These are phyloP conservation scores for Campoletis sonorensis DNA, from an alignment of 1,140 invertebrate genomes.

Conservation along the genomic window DNA sequence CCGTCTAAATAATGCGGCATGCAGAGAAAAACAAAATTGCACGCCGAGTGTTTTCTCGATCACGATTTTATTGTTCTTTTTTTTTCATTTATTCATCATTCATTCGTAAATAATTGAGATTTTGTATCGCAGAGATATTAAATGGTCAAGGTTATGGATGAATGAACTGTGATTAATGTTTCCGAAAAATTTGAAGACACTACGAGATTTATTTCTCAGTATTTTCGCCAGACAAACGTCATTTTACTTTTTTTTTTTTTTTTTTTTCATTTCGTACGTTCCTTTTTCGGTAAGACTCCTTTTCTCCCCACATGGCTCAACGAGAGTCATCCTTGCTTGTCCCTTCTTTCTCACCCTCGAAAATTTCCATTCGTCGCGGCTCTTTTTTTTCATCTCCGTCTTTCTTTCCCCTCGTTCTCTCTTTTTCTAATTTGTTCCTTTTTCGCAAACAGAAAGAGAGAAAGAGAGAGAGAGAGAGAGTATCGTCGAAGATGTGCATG, in stretches of 20 bases:
- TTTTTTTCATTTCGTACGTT: not conserved
- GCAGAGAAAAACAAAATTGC: no score
- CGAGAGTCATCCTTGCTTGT: slow-evolving; percentile 10
- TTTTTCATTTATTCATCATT: no score
- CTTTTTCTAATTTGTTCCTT: not conserved
- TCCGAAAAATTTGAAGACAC: not conserved
- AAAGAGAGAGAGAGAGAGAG: no score
- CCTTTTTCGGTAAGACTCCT: not conserved
- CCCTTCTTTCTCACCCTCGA: slow-evolving; percentile 10
- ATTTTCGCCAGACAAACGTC: not conserved
- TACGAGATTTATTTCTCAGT: not conserved
- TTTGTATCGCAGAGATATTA: not conserved
- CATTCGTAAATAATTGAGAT: no score
- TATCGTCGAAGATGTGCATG: not conserved
- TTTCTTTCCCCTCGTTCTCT: not conserved
- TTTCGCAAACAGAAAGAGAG: no score
- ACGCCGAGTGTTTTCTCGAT: not conserved
- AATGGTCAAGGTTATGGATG: not conserved
- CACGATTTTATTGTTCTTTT: not conserved
- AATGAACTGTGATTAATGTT: not conserved
- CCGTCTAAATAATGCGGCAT: no score
- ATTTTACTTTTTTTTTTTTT: no score
- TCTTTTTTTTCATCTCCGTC: not conserved
- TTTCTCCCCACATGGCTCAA: not conserved
- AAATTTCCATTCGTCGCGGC: slow-evolving; percentile 20